These are phyloP conservation scores for Mus caroli DNA, from an alignment of 2,797 vertebrate species.

Conservation along the genomic window DNA sequence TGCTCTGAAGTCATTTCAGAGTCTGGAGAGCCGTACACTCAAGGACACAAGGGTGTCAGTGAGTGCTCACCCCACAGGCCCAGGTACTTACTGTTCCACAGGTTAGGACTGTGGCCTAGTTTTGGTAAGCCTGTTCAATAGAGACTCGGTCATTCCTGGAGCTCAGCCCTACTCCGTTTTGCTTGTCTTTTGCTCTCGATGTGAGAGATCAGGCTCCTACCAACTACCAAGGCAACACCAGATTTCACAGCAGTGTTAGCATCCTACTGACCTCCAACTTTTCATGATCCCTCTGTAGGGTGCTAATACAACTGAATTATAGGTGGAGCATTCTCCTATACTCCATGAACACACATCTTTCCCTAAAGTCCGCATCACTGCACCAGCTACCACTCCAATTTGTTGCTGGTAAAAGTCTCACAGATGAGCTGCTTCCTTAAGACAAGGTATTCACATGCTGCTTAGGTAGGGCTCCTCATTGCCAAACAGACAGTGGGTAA, in stretches of 20 bases:
- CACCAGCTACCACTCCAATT: fast-evolving
- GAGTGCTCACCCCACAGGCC: neutral
- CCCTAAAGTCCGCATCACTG: neutral
- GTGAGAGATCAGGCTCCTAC: too few relatives aligned
- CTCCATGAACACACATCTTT: too few relatives aligned
- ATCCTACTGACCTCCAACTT: neutral
- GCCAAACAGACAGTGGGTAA: neutral
- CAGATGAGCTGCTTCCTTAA: too few relatives aligned
- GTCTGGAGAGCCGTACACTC: neutral
- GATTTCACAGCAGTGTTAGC: neutral
- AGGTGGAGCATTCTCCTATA: neutral
- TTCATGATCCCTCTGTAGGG: neutral
- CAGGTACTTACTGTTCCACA: neutral
- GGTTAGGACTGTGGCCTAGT: neutral
- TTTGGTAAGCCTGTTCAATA: neutral
- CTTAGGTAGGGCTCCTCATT: neutral
- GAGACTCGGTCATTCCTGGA: neutral
- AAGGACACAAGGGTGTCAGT: too few relatives aligned
- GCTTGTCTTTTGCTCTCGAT: neutral
- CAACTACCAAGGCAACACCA: neutral
- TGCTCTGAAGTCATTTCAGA: neutral
- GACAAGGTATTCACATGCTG: fast-evolving
- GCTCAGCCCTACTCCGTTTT: fast-evolving
- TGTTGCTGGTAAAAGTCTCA: neutral
- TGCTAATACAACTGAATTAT: fast-evolving